Conservation (phyloP, 2,888 invertebrate species). For the Heteromyza rotundicornis region DNA sequence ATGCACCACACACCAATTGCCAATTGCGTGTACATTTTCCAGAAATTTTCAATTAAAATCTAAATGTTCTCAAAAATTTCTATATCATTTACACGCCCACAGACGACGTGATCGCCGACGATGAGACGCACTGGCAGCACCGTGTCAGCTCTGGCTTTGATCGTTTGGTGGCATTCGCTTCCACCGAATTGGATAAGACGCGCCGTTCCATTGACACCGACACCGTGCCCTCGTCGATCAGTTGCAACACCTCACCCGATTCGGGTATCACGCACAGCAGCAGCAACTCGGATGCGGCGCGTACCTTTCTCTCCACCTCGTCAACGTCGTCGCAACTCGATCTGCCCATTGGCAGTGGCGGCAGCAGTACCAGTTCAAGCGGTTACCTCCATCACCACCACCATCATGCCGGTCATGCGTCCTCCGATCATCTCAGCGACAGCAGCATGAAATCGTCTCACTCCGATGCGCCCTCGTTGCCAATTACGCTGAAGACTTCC, state of each 20-base stretch:
- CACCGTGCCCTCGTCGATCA: conserved; percentile 61
- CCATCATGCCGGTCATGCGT: conserved; percentile 51
- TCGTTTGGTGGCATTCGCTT: conserved; percentile 90
- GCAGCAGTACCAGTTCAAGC: conserved; percentile 42
- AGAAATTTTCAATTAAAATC: background rate
- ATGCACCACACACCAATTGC: background rate
- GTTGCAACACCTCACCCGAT: conserved; percentile 86
- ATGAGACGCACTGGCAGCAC: conserved; percentile 90
- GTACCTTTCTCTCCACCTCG: conserved; percentile 63
- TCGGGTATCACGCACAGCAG: conserved; percentile 80
- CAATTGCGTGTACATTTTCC: no score
- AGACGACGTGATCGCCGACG: conserved; percentile 68
- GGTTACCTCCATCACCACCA: conserved; percentile 52
- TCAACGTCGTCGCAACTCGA: conserved; percentile 63
- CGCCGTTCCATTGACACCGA: conserved; percentile 81
- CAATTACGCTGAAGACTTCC: conserved; percentile 46
- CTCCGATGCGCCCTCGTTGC: conserved; percentile 33
- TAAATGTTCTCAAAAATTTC: no score
- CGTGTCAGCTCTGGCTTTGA: conserved; percentile 93
- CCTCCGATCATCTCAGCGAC: conserved; percentile 54
- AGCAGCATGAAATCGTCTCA: conserved; percentile 54
- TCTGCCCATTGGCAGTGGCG: conserved; percentile 51
- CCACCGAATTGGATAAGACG: conserved; percentile 87
- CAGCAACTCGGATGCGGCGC: conserved; percentile 58
- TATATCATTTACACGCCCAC: conserved; percentile 7